phyloP scores from a whole-genome alignment of 2,888 invertebrate genomes.

The Aradus depressus region DNA sequence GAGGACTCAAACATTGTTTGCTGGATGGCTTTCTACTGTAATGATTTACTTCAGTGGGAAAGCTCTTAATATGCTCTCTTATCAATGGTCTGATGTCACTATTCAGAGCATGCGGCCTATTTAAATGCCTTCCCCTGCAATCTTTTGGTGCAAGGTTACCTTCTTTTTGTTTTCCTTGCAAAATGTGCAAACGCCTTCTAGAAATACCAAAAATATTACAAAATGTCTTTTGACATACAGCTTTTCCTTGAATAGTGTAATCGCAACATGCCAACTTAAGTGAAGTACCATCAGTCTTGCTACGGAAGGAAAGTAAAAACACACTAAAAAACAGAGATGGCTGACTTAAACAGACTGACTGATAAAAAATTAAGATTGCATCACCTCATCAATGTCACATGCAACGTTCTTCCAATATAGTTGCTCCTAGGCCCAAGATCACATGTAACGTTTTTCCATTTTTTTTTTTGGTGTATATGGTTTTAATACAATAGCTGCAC shows the following conservation, averaged over 20 bases:
- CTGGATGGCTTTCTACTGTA: background rate
- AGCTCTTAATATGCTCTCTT: background rate
- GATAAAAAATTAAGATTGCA: too few relatives aligned
- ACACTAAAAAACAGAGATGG: too few relatives aligned
- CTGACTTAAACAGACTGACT: too few relatives aligned
- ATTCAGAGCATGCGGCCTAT: background rate
- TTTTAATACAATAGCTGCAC: too few relatives aligned
- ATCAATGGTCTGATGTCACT: background rate
- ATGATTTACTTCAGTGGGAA: background rate
- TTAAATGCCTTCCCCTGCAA: background rate
- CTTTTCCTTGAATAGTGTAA: background rate
- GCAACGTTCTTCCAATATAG: too few relatives aligned
- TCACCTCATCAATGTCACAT: too few relatives aligned
- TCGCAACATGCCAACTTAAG: background rate
- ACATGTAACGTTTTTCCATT: too few relatives aligned
- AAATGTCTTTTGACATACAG: background rate
- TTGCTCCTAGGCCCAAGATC: too few relatives aligned
- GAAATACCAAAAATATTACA: constrained; percentile 1
- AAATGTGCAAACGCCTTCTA: background rate
- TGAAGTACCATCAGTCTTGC: background rate
- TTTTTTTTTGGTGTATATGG: too few relatives aligned
- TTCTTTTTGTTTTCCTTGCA: background rate
- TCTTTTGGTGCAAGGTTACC: constrained; percentile 4
- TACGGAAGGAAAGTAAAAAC: too few relatives aligned
- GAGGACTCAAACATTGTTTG: constrained; percentile 3